Base-by-base conservation (phyloP, 1,140 invertebrate genomes). In the Thaumatotibia leucotreta region DNA sequence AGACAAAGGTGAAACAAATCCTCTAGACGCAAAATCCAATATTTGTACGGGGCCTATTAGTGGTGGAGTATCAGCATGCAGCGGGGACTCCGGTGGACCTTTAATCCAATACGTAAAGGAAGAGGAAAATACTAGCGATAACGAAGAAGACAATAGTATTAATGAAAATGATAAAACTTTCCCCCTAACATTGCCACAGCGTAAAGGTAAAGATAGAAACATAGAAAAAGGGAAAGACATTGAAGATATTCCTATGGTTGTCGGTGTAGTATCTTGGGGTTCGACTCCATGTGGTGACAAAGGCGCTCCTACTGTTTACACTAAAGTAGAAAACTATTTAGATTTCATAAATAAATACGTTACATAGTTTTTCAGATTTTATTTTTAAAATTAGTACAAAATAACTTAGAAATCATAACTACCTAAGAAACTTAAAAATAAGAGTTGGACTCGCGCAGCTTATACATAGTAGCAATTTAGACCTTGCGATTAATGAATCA, bases 261-360 rank as follows among this genome's bases (percentile, higher is more conserved):
- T 96, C 65, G 96, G 96, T 20, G 84, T 96, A n/a, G 95, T 96
- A 0, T 96, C 95, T 1, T 96, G 95, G 94, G 95, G 95, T 10
- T 86, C 94, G 29, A 91, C 93, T 39, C 96, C 96, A 68, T 95
- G 95, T 73, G 94, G 95, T 2, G 72, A 83, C 20, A 84, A 80
- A 71, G 92, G 93, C 14, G 86, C 92, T 0, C 95, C 96, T 0
- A 95, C 95, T 0, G 93, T 96, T 0, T 96, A 95, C 79, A 95
- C 95, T 0, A 93, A 92, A 72, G 93, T 95, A 1, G 92, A 93
- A 0, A 78, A 91, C 11, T 95, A 93, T 74, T 65, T 93, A 17
- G 84, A 92, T 17, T 93, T 91, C 49, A 90, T 92, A 14, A 71
- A 82, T 35, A 73, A 76, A 32, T 52, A 83, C 67, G 68, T 78